These are phyloP conservation scores for Zootoca vivipara DNA, from an alignment of 2,113 vertebrate species.

Conservation along the genomic window DNA sequence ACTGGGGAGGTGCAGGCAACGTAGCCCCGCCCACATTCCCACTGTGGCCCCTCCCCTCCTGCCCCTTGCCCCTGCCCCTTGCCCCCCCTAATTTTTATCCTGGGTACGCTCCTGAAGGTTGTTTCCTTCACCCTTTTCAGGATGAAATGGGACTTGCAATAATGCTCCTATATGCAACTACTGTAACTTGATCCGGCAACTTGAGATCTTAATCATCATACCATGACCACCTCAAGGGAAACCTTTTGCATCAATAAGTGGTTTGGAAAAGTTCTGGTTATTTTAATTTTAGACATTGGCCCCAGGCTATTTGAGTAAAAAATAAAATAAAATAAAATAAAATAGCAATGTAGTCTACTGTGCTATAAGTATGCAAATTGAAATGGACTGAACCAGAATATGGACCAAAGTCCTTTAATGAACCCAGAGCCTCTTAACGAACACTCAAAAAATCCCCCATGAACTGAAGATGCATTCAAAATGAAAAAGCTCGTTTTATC, in stretches of 20 bases:
- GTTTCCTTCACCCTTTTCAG: background rate
- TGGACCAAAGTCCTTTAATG: conserved; percentile 8
- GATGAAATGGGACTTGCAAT: background rate
- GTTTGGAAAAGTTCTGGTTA: background rate
- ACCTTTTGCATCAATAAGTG: background rate
- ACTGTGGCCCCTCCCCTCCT: too few relatives aligned
- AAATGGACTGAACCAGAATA: background rate
- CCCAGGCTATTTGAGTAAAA: background rate
- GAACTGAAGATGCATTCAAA: background rate
- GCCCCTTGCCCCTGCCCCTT: too few relatives aligned
- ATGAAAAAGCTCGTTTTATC: conserved; percentile 37
- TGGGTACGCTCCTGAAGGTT: too few relatives aligned
- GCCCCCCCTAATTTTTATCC: too few relatives aligned
- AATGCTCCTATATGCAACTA: background rate
- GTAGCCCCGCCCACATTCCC: too few relatives aligned
- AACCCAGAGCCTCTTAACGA: background rate
- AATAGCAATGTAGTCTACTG: background rate
- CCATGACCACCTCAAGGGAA: background rate
- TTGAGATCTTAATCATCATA: background rate
- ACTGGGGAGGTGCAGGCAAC: too few relatives aligned
- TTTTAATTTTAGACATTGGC: background rate
- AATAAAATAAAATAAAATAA: too few relatives aligned
- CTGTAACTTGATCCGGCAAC: background rate
- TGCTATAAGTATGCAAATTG: background rate
- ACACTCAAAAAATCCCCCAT: background rate